Base-by-base conservation (phyloP, 2,888 invertebrate genomes). In the Macrostomum cliftonense region DNA sequence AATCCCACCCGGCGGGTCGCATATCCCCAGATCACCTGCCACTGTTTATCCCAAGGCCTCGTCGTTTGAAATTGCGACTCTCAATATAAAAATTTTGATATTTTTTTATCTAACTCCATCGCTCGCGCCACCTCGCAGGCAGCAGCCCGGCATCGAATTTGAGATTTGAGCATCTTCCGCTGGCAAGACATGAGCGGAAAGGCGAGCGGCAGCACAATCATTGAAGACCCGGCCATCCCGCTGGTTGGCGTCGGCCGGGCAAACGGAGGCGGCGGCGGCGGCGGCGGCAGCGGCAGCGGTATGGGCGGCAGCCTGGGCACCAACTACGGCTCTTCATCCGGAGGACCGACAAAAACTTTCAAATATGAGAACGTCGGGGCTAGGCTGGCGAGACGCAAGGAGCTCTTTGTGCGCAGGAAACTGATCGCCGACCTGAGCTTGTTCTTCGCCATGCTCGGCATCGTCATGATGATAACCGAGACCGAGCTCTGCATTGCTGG, bases 201-300 rank as follows among this genome's bases (percentile, higher is more conserved):
- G 28, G 28, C 5, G 5, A 28, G 28, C 28, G 28, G 28, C 28
- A 62, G 61, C 49, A 57, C 62, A 17, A 43, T 63, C 9, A 58
- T 64, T 21, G 66, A 66, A 47, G 61, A 63, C 52, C 65, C 65
- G 1, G 62, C 56, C 14, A 63, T 64, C 38, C 65, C 65, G 5
- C 57, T 66, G 16, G 65, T 66, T 16, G 63, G 63, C 2, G 54
- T 62, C 50, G 64, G 63, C 50, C 61, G 63, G 1, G 58, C 58
- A 16, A 53, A 42, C 16, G 28, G 37, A 5, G 36, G 36, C 14
- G 14, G 16, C 13, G 19, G 39, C 19, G 51, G 21, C 9, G 16
- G 16, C 12, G 20, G 12, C 16, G 12, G 55, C 9, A 9, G 53
- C 36, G 55, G 55, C 42, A 52, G 54, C 37, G 47, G 48, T n/a